Percentiles rank a stretch among this genome's conserved stretches.
These are phyloP conservation scores for Uloborus plumipes DNA, from an alignment of 2,888 invertebrate species.

Conservation along the genomic window DNA sequence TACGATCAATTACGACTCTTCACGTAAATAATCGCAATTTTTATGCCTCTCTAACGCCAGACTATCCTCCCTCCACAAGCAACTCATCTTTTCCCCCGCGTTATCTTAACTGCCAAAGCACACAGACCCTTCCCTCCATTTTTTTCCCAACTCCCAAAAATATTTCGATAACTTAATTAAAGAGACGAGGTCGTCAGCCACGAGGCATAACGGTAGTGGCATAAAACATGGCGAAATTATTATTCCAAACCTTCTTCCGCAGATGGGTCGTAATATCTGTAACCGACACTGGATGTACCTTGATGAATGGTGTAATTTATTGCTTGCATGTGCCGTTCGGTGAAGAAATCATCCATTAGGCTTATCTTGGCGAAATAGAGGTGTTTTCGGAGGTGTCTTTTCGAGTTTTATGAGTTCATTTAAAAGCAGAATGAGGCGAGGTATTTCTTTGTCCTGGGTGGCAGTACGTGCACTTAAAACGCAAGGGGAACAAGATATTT, in stretches of 20 bases:
- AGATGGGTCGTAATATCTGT: constrained; percentile 26
- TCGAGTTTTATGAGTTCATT: constrained; percentile 16
- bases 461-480: too few species aligned
- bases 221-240: too few species aligned
- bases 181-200: constrained; percentile 1
- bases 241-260: too few species aligned
- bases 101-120: too few species aligned
- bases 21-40: constrained; percentile 49
- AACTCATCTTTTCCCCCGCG: too few species aligned
- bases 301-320: constrained; percentile 50
- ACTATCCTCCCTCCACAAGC: too few species aligned
- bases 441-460: too few species aligned
- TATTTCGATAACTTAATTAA: constrained; percentile 50
- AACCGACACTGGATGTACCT: constrained; percentile 31
- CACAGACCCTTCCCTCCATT: too few species aligned
- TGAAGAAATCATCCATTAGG: constrained; percentile 47
- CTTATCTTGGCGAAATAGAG: constrained; percentile 33
- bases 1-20: constrained; percentile 34
- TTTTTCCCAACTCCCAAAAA: not conserved
- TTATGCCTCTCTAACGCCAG: constrained; percentile 13
- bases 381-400: constrained; percentile 23
- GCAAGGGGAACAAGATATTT: too few species aligned
- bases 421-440: too few species aligned
- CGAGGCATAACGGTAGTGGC: too few species aligned
- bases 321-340: constrained; percentile 24